Percentiles rank a stretch among this genome's conserved stretches.
Evolutionary conservation across 2,888 invertebrate species (phyloP).

Genomic region (Morinoia aosen): DNA sequence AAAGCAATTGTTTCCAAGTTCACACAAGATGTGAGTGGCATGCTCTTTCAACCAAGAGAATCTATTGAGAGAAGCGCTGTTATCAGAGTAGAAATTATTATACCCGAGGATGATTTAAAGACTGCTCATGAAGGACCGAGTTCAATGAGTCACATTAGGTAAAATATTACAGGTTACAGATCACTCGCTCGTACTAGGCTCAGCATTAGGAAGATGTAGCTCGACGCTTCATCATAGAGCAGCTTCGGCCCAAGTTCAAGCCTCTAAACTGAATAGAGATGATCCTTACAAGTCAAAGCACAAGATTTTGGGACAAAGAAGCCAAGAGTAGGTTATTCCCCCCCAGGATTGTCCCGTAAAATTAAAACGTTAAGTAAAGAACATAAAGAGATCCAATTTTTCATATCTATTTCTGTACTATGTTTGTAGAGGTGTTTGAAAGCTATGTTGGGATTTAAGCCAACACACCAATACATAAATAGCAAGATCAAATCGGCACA

Average conservation of each 20-base stretch:
- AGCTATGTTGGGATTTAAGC: neutral
- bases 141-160: neutral
- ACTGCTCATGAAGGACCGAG: neutral
- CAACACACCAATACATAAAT: neutral
- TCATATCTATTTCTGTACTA: neutral
- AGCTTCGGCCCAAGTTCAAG: neutral
- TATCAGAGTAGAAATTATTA: no score
- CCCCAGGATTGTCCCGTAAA: neutral
- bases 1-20: neutral
- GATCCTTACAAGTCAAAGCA: no score
- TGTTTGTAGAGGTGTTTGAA: neutral
- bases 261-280: neutral
- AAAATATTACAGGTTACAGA: neutral
- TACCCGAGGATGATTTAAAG: neutral
- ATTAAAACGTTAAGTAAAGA: neutral
- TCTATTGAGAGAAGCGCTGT: no score
- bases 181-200: neutral
- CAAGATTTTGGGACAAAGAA: neutral
- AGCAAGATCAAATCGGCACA: neutral
- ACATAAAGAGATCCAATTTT: neutral
- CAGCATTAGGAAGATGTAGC: neutral
- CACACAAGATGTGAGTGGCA: neutral
- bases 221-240: neutral
- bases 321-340: neutral
- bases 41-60: neutral